phyloP scores from a whole-genome alignment of 2,113 vertebrate species.

The Protobothrops mucrosquamatus region DNA sequence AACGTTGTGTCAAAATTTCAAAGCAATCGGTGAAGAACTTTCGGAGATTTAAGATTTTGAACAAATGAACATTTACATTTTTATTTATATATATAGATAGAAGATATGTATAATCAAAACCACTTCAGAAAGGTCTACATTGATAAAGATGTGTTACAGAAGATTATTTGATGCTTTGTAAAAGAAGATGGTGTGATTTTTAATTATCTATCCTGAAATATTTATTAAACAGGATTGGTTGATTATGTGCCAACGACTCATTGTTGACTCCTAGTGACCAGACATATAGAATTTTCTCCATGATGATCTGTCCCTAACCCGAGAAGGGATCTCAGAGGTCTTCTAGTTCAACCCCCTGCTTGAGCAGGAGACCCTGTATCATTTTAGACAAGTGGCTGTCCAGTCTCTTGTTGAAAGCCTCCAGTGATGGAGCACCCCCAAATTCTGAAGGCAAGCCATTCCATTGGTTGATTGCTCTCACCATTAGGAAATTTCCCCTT shows the following conservation, averaged over 20 bases:
- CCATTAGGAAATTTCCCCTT: background rate
- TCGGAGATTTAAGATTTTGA: no score
- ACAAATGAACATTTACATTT: no score
- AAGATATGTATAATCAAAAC: background rate
- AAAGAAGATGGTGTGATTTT: background rate
- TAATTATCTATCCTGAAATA: background rate
- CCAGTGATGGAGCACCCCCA: background rate
- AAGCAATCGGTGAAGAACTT: no score
- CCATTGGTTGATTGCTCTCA: background rate
- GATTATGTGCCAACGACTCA: background rate
- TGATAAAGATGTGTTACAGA: background rate
- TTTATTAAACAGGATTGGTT: background rate
- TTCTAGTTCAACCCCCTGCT: background rate
- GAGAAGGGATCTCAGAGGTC: background rate
- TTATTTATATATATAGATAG: no score
- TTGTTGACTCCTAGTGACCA: background rate
- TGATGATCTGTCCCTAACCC: background rate
- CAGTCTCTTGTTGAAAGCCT: background rate
- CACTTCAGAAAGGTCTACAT: background rate
- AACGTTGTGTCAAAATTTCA: no score
- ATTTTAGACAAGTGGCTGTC: background rate
- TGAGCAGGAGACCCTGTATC: background rate
- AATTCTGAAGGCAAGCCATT: background rate
- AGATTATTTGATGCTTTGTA: background rate
- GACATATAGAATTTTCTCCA: background rate